phyloP scores from a whole-genome alignment of 2,797 vertebrate species.

The Echeneis naucrates region DNA sequence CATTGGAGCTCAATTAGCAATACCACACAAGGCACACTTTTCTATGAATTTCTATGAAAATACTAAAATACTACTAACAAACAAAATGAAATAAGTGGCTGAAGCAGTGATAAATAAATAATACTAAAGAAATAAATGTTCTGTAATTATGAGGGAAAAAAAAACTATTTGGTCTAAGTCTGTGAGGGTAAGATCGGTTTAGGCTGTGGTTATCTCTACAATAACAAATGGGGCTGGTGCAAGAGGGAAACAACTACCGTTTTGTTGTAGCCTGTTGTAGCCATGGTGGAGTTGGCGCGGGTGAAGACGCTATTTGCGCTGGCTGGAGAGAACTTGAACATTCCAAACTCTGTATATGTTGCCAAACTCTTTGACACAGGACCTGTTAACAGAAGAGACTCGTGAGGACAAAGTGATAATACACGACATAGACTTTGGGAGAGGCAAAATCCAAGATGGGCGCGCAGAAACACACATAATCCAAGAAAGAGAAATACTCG shows the following conservation, averaged over 20 bases:
- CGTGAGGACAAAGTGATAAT: background rate
- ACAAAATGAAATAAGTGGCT: background rate
- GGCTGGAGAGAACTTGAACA: conserved; percentile 74
- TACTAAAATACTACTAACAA: too few relatives aligned
- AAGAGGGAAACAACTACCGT: conserved; percentile 62
- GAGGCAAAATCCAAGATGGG: too few relatives aligned
- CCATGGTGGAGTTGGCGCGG: conserved; percentile 28
- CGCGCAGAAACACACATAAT: too few relatives aligned
- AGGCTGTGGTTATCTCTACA: background rate
- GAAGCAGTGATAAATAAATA: background rate
- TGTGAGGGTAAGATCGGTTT: background rate
- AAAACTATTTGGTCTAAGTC: background rate
- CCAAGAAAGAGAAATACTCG: background rate
- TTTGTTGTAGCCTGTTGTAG: conserved; percentile 48
- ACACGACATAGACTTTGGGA: too few relatives aligned
- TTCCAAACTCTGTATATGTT: conserved; percentile 51
- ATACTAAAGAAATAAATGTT: too few relatives aligned
- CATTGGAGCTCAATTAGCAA: background rate
- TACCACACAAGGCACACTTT: background rate
- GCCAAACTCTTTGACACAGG: background rate
- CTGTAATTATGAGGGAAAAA: background rate
- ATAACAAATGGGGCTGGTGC: background rate
- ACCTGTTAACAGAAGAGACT: conserved; percentile 53
- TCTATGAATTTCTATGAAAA: too few relatives aligned
- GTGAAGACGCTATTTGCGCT: conserved; percentile 58